These are phyloP conservation scores for Ramphastos sulfuratus DNA, from an alignment of 2,113 vertebrate genomes.

Conservation along the genomic window DNA sequence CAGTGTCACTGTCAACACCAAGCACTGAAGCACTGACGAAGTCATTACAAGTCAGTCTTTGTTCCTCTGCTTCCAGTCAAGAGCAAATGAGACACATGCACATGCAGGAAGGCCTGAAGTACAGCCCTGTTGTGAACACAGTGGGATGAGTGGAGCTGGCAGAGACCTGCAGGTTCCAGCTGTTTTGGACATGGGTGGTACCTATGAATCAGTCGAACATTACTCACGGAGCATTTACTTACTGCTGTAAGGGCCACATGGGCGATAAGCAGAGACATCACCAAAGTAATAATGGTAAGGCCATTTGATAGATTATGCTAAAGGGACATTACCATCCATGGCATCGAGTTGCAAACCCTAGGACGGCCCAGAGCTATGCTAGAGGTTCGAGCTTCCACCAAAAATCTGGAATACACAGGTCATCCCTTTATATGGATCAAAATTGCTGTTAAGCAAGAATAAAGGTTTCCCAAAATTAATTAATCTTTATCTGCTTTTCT, in stretches of 20 bases:
- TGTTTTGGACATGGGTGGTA: not conserved
- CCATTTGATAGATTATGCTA: not conserved
- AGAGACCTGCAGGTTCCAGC: slow-evolving; percentile 17
- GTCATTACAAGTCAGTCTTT: slow-evolving; percentile 43
- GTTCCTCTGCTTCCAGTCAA: not conserved
- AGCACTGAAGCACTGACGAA: not conserved
- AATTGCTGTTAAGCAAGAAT: not conserved
- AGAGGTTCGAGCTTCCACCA: not conserved
- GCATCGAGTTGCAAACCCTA: not conserved
- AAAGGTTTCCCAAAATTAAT: not conserved
- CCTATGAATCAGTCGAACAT: not conserved
- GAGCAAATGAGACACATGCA: not conserved
- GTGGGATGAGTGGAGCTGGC: not conserved
- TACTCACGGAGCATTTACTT: not conserved
- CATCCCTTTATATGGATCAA: not conserved
- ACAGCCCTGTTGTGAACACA: not conserved
- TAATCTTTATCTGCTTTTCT: not conserved
- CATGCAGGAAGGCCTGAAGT: not conserved
- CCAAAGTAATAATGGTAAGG: not conserved
- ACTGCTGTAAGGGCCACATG: not conserved
- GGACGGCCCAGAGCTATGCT: not conserved
- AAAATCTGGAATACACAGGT: not conserved
- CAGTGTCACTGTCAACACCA: slow-evolving; percentile 20
- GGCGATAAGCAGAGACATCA: not conserved
- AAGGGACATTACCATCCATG: not conserved